Evolutionary conservation across 2,888 invertebrate genomes (phyloP), one percentile per base, ranked within the genome.

Genomic region (Conus canariensis): DNA sequence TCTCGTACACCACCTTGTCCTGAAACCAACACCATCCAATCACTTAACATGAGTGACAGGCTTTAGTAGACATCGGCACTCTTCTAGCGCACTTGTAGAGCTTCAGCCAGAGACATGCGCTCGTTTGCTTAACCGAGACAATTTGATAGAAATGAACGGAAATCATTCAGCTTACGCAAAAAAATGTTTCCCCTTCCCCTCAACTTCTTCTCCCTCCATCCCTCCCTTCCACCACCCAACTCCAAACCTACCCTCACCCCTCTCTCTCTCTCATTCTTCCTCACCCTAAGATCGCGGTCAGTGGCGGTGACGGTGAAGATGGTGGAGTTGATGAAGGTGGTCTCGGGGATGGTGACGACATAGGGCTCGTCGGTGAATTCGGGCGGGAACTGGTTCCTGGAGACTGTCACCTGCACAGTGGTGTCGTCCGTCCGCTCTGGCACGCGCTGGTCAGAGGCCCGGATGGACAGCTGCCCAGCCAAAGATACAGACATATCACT

Each of bases 371-470:
- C 91, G 14, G 89, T 70, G 88, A 94, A 94, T 85, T 90, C 88
- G 9, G 94, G 94, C 56, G 93, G 91, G 64, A 91, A 90, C 85
- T 92, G 93, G 91, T 94, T 93, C 16, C 94, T 91, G 9, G 92
- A 92, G 1, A 95, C 93, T 6, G 91, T 91, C 10, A 95, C 91
- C 25, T 92, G 85, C 9, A 95, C 93, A 14, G 90, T 91, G 5
- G 94, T 92, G 30, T 93, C 93, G 89, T 93, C 94, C 0, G 92
- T 93, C 82, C 93, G 91, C 88, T 93, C 93, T 6, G 93, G 92
- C 45, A 92, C 90, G 59, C 94, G 92, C 91, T 94, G 93, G 91
- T 95, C 95, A 56, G 92, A 91, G 14, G 93, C 94, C 87, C 90
- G 74, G 9, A 94, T 77, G 25, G 91, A 85, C 83, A 94, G 85